A percentile compares a stretch with the other conserved stretches of the same genome.
Conservation (phyloP, 2,888 invertebrate species). For the Himalopsyche japonica region DNA sequence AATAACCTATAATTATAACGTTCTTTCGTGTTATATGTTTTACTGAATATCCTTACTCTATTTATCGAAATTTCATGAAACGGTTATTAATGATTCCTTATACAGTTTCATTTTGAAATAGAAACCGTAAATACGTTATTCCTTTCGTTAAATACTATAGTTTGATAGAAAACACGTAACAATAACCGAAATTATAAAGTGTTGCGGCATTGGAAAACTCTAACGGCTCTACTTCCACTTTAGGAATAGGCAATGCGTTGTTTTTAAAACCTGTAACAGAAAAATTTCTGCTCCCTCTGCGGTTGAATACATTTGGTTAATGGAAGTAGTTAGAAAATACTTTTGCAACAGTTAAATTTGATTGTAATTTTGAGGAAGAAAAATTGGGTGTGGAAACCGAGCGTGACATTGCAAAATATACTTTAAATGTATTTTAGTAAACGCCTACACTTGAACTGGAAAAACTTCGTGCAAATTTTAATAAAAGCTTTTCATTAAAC, state of each 20-base stretch:
- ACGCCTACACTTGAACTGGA: background rate
- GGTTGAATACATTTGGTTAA: background rate
- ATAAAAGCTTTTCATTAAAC: background rate
- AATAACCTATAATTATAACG: too few species aligned
- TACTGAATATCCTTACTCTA: too few species aligned
- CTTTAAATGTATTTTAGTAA: background rate
- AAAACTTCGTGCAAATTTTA: background rate
- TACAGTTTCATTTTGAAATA: background rate
- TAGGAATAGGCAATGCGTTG: background rate
- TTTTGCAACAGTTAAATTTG: background rate
- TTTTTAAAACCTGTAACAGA: background rate
- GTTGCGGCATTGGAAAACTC: background rate
- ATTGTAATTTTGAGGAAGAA: background rate
- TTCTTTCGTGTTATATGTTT: too few species aligned
- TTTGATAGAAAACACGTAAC: background rate
- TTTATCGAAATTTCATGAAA: too few species aligned
- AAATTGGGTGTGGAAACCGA: background rate
- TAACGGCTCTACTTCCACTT: background rate
- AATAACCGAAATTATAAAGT: background rate
- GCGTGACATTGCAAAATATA: background rate
- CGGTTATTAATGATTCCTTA: background rate
- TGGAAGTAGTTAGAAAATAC: background rate
- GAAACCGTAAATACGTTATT: background rate
- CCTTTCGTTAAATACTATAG: background rate
- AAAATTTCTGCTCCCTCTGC: background rate